These are phyloP conservation scores for Collichthys lucidus DNA, from an alignment of 2,113 vertebrate genomes.

Conservation along the genomic window DNA sequence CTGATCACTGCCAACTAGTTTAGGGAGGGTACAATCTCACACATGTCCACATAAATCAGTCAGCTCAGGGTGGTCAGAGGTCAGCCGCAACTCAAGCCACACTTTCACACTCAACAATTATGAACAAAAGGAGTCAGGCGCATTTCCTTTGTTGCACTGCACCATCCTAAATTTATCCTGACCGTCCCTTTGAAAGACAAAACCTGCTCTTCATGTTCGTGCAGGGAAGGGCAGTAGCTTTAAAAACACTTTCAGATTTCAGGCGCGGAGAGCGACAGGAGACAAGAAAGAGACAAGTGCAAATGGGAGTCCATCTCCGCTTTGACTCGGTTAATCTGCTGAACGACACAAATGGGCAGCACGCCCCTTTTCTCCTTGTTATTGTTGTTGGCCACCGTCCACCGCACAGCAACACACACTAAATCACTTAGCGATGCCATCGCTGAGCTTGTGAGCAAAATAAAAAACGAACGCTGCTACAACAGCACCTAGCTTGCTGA, in stretches of 20 bases:
- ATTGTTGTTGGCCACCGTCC: conserved; percentile 18
- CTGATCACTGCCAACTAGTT: no score
- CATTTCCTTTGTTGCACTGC: not conserved
- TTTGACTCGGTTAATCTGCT: conserved; percentile 21
- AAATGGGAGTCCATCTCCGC: not conserved
- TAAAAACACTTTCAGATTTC: conserved; percentile 11
- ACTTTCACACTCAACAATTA: not conserved
- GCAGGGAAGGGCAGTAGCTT: conserved; percentile 13
- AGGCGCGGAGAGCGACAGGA: not conserved
- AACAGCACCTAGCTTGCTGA: conserved; percentile 24
- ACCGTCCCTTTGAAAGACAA: not conserved
- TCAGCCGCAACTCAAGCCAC: not conserved
- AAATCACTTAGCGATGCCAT: conserved; percentile 14
- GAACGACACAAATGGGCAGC: conserved; percentile 17
- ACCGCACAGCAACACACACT: not conserved
- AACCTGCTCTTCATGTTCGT: conserved; percentile 21
- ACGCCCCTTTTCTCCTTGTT: not conserved
- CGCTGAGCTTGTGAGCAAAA: conserved; percentile 12
- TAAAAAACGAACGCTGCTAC: not conserved
- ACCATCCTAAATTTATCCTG: not conserved
- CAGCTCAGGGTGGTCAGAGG: not conserved
- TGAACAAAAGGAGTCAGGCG: not conserved
- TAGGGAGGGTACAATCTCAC: not conserved
- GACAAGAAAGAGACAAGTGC: not conserved
- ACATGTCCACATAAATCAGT: not conserved